Conservation (phyloP, 2,888 invertebrate genomes). For the Calliscelio sp. region DNA sequence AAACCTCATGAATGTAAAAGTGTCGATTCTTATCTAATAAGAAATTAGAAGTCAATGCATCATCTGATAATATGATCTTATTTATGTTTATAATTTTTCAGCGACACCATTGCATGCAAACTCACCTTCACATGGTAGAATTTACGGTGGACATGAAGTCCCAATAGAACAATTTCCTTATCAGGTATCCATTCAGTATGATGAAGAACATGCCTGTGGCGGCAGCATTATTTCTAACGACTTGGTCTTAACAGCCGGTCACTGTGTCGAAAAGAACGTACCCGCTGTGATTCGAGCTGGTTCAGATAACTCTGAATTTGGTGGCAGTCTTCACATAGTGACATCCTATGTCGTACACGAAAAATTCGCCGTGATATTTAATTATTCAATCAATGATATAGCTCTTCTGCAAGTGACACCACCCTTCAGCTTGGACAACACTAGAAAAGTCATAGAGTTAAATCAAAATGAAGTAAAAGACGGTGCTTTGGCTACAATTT, state of each 20-base stretch:
- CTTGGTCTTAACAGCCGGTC: slow-evolving; percentile 59
- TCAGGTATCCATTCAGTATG: slow-evolving; percentile 51
- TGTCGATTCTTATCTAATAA: too few relatives aligned
- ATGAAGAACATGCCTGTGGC: slow-evolving; percentile 37
- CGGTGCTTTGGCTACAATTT: slow-evolving; percentile 47
- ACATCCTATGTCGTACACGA: slow-evolving; percentile 34
- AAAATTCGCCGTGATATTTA: slow-evolving; percentile 47
- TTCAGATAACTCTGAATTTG: slow-evolving; percentile 33
- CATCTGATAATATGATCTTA: too few relatives aligned
- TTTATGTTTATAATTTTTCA: slow-evolving; percentile 2
- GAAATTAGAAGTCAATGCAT: too few relatives aligned
- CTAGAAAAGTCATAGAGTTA: slow-evolving; percentile 44
- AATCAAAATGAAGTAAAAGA: slow-evolving; percentile 37
- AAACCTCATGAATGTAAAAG: too few relatives aligned
- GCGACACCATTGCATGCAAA: slow-evolving; percentile 14
- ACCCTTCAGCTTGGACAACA: slow-evolving; percentile 48
- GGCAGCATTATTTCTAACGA: slow-evolving; percentile 60
- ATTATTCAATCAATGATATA: slow-evolving; percentile 59
- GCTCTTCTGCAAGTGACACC: slow-evolving; percentile 63
- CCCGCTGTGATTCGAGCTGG: slow-evolving; percentile 58
- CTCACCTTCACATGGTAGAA: too few relatives aligned
- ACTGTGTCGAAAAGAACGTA: slow-evolving; percentile 12
- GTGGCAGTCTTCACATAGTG: slow-evolving; percentile 56
- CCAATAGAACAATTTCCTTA: slow-evolving; percentile 58
- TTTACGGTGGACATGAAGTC: slow-evolving; percentile 53